These are phyloP conservation scores for Conopomorpha cramerella DNA, from an alignment of 1,140 invertebrate genomes.

Conservation along the genomic window DNA sequence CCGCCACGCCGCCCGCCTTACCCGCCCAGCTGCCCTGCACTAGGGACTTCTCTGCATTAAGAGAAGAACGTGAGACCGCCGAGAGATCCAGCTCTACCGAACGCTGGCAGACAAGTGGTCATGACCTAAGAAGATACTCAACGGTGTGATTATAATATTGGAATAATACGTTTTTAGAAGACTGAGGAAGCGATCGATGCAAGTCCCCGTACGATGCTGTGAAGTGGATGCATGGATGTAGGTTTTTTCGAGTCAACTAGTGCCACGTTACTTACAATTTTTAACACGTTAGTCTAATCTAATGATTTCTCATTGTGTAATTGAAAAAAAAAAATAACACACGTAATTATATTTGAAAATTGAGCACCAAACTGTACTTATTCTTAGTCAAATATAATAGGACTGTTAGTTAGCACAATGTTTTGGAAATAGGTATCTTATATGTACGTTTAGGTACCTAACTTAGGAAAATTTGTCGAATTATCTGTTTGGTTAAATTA, in stretches of 20 bases:
- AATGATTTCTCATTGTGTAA: slow-evolving; percentile 18
- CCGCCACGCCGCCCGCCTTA: no score
- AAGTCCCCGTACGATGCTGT: no score
- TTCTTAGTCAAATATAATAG: slow-evolving; percentile 54
- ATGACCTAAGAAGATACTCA: no score
- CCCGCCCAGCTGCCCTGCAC: no score
- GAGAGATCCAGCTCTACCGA: no score
- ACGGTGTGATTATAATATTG: no score
- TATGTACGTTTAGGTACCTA: not conserved
- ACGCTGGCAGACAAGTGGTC: no score
- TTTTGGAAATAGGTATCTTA: slow-evolving; percentile 30
- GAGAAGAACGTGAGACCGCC: no score
- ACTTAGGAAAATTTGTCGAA: not conserved
- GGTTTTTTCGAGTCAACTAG: not conserved
- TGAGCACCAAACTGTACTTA: slow-evolving; percentile 60
- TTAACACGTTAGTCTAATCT: slow-evolving; percentile 14
- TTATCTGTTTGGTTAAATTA: not conserved
- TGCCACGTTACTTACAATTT: slow-evolving; percentile 7
- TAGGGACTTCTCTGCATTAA: no score
- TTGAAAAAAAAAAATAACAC: slow-evolving; percentile 52
- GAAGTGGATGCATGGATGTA: no score
- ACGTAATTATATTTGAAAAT: slow-evolving; percentile 52
- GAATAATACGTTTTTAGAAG: no score
- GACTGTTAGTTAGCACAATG: slow-evolving; percentile 54
- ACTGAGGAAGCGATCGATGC: no score